Evolutionary conservation across 2,888 invertebrate genomes (phyloP).

Genomic region (Andrena haemorrhoa): DNA sequence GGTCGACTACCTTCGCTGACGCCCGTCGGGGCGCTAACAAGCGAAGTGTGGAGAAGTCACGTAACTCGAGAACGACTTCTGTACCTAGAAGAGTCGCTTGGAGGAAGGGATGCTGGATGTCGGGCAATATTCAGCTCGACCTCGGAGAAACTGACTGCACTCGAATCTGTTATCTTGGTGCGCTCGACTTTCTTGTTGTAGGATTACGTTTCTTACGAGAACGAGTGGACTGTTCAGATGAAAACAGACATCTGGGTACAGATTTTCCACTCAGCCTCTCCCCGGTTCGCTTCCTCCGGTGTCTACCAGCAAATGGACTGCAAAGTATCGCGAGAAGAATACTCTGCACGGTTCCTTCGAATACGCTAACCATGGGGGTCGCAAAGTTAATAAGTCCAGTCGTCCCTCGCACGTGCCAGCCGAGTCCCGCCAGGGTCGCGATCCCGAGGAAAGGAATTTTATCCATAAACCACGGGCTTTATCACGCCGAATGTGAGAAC

Average conservation of each 20-base stretch:
- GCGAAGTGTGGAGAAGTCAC: neutral
- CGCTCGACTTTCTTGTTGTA: too few relatives aligned
- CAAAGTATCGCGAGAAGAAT: neutral
- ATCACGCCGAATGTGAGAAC: conserved; percentile 63
- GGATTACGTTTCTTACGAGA: too few relatives aligned
- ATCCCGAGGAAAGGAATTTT: conserved; percentile 56
- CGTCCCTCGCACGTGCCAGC: conserved; percentile 20
- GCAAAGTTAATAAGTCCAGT: conserved; percentile 42
- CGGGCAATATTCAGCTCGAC: too few relatives aligned
- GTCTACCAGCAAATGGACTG: neutral
- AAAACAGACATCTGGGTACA: too few relatives aligned
- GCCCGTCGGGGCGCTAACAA: neutral
- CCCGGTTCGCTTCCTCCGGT: neutral
- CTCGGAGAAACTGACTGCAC: too few relatives aligned
- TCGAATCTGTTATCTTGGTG: too few relatives aligned
- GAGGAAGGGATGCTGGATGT: too few relatives aligned
- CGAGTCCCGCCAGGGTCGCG: conserved; percentile 35
- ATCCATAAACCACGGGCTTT: conserved; percentile 71
- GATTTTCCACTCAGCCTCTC: too few relatives aligned
- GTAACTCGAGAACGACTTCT: conserved; percentile 6
- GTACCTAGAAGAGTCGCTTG: too few relatives aligned
- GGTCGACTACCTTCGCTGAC: neutral
- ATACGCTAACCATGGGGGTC: neutral
- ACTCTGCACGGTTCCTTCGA: neutral
- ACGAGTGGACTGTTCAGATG: too few relatives aligned